A percentile compares a stretch with the other conserved stretches of the same genome.
phyloP scores from a whole-genome alignment of 2,888 invertebrate species.

The Idaea aversata region DNA sequence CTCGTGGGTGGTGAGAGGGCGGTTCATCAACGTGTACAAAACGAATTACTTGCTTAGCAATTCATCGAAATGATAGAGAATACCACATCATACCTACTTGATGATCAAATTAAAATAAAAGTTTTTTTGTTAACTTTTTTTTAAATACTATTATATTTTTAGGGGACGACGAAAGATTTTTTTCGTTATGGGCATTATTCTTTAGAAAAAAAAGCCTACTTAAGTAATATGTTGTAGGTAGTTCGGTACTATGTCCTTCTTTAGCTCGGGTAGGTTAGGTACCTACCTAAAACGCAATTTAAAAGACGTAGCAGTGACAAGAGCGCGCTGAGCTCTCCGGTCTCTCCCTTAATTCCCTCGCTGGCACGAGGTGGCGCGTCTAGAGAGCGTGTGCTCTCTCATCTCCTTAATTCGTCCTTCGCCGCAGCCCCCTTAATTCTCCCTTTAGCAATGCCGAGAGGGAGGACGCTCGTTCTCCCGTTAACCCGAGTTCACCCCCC shows the following conservation, averaged over 20 bases:
- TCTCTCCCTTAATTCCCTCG: conserved; percentile 66
- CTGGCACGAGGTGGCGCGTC: conserved; percentile 69
- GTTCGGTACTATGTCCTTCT: not conserved
- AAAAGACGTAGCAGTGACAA: conserved; percentile 28
- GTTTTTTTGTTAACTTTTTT: not conserved
- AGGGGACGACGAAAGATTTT: not conserved
- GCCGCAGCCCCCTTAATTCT: conserved; percentile 77
- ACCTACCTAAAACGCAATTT: conserved; percentile 21
- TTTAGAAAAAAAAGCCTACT: not conserved
- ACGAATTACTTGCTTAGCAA: conserved; percentile 24
- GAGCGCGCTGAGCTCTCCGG: conserved; percentile 26
- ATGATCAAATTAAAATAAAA: not conserved
- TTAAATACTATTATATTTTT: not conserved
- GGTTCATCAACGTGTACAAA: conserved; percentile 24
- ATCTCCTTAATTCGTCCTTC: conserved; percentile 81
- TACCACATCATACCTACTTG: not conserved
- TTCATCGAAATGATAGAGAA: conserved; percentile 17
- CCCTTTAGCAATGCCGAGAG: conserved; percentile 63
- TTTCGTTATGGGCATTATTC: not conserved
- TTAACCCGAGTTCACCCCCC: conserved; percentile 75
- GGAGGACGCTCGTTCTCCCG: conserved; percentile 71
- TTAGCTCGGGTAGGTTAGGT: not conserved
- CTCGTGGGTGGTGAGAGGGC: conserved; percentile 43
- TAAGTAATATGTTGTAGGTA: not conserved
- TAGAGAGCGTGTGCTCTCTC: conserved; percentile 79